Conservation (phyloP, 37 sponge, comb jelly and placozoan genomes). For the Beroe ovata region DNA sequence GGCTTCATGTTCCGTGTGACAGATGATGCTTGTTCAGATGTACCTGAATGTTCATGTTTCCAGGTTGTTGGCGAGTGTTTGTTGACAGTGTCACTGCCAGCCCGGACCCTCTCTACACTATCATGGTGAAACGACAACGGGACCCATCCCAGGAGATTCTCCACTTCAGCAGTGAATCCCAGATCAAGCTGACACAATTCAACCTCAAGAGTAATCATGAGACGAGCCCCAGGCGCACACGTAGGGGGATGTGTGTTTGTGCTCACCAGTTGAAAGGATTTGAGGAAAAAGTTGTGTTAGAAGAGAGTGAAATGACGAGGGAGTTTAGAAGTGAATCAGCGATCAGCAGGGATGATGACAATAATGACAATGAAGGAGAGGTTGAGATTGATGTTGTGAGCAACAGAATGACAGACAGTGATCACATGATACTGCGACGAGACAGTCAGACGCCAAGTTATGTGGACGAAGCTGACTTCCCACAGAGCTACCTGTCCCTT, state of each 20-base stretch:
- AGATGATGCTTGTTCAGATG: too few species aligned
- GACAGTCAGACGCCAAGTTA: background rate
- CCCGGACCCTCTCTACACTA: background rate
- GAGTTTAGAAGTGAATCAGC: background rate
- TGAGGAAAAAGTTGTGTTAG: too few species aligned
- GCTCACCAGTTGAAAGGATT: background rate
- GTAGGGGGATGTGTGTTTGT: background rate
- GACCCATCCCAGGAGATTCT: background rate
- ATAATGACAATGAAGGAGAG: background rate
- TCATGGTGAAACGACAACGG: background rate
- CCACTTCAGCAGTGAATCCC: background rate
- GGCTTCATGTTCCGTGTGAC: too few species aligned
- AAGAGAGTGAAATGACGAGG: background rate
- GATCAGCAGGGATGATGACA: background rate
- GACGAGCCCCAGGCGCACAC: background rate
- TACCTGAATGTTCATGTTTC: too few species aligned
- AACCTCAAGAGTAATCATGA: background rate
- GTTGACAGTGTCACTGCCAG: background rate
- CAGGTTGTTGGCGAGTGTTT: background rate
- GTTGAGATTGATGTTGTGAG: background rate
- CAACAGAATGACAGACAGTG: background rate
- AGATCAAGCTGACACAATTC: slow-evolving; percentile 45
- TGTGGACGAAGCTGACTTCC: background rate
- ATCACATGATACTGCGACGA: background rate
- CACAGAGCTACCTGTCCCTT: slow-evolving; percentile 7